Conservation (phyloP, 1,140 invertebrate species). For the Drosophila pectinifera region DNA sequence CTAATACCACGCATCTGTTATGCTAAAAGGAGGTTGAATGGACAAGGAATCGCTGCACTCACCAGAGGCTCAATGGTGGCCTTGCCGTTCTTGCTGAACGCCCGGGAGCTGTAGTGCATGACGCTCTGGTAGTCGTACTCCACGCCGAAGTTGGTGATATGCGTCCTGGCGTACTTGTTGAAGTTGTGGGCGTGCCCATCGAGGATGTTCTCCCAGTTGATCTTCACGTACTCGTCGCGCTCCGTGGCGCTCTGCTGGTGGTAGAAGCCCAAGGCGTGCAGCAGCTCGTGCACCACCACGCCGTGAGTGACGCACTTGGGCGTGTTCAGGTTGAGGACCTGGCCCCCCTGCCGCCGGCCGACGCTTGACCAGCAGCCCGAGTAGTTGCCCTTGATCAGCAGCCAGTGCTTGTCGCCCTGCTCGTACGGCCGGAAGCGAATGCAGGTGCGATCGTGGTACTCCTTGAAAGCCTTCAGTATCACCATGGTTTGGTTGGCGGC, state of each 20-base stretch:
- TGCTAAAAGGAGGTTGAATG: background rate
- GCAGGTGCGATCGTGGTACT: constrained; percentile 90
- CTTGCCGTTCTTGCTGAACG: constrained; percentile 88
- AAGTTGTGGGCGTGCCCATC: constrained; percentile 89
- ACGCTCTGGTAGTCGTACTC: constrained; percentile 90
- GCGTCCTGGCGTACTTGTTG: constrained; percentile 88
- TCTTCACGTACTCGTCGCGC: constrained; percentile 89
- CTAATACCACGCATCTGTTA: background rate
- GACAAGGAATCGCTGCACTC: constrained; percentile 19
- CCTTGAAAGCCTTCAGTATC: constrained; percentile 88
- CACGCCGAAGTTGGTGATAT: constrained; percentile 88
- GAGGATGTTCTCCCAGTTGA: constrained; percentile 88
- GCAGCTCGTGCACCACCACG: constrained; percentile 88
- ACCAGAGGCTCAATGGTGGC: constrained; percentile 87
- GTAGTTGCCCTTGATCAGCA: constrained; percentile 88
- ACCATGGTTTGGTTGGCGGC: constrained; percentile 85
- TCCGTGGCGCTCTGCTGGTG: constrained; percentile 91
- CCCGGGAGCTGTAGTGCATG: constrained; percentile 89
- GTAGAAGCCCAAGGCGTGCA: constrained; percentile 90
- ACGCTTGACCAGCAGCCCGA: constrained; percentile 94
- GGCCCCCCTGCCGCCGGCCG: constrained; percentile 87
- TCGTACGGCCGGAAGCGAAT: constrained; percentile 90
- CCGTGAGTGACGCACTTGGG: constrained; percentile 86
- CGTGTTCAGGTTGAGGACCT: constrained; percentile 87
- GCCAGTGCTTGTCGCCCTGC: constrained; percentile 87